Evolutionary conservation across 2,113 vertebrate genomes (phyloP).

Genomic region (Ascaphus truei): DNA sequence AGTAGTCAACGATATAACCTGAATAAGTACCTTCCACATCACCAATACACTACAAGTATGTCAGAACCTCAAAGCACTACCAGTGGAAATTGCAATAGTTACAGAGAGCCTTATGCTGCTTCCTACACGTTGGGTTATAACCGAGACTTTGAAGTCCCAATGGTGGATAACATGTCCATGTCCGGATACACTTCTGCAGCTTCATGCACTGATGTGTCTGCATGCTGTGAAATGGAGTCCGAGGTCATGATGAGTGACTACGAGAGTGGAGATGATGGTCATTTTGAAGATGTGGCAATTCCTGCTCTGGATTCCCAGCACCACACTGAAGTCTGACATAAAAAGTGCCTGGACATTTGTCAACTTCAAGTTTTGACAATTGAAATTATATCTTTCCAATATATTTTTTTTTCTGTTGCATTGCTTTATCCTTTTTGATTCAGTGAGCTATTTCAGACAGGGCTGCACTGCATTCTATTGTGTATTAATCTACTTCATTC

Average conservation of each 20-base stretch:
- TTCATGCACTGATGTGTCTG: constrained; percentile 95
- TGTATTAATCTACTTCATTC: constrained; percentile 47
- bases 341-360: constrained; percentile 91
- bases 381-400: constrained; percentile 33
- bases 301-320: constrained; percentile 86
- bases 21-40: constrained; percentile 86
- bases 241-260: constrained; percentile 96
- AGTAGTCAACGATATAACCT: constrained; percentile 83
- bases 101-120: constrained; percentile 63
- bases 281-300: constrained; percentile 77
- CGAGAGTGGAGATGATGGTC: constrained; percentile 88
- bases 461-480: constrained; percentile 48
- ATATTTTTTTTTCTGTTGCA: constrained; percentile 34
- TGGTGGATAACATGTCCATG: constrained; percentile 82
- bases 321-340: constrained; percentile 95
- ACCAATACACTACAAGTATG: constrained; percentile 73
- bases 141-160: constrained; percentile 76
- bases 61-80: constrained; percentile 64
- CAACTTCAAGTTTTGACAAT: constrained; percentile 44
- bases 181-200: constrained; percentile 87
- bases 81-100: constrained; percentile 55
- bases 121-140: constrained; percentile 69
- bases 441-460: constrained; percentile 54
- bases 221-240: constrained; percentile 87
- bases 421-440: constrained; percentile 42